phyloP scores from a whole-genome alignment of 2,888 invertebrate genomes.

The Synergus laeviventris region DNA sequence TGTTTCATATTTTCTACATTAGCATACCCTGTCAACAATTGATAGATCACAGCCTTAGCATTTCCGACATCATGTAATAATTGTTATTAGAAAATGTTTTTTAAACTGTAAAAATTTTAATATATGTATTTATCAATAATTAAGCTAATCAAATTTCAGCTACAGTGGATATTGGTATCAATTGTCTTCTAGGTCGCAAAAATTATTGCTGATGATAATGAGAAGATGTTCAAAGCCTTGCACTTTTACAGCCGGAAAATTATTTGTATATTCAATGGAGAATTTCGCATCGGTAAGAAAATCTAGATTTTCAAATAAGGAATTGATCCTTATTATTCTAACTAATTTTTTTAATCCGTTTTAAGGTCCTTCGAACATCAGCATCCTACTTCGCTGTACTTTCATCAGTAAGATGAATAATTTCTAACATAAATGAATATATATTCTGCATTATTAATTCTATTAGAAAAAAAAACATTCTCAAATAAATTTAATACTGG shows the following conservation, averaged over 20 bases:
- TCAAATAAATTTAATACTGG: too few relatives aligned
- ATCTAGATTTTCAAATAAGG: background rate
- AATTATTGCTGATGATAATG: background rate
- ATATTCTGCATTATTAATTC: too few relatives aligned
- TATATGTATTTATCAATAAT: too few relatives aligned
- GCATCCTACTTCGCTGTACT: conserved; percentile 1
- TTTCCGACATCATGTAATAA: background rate
- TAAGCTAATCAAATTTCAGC: background rate
- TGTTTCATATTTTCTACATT: background rate
- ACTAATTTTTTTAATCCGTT: background rate
- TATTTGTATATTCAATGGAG: background rate
- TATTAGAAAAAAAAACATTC: too few relatives aligned
- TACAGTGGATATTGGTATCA: background rate
- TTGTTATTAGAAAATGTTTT: too few relatives aligned
- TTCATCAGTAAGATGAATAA: background rate
- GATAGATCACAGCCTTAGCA: background rate
- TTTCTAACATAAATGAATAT: background rate
- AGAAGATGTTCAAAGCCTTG: background rate
- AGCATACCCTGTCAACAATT: background rate
- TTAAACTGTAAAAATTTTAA: too few relatives aligned
- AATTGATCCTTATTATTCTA: background rate
- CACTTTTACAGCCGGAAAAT: background rate
- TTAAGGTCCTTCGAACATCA: background rate
- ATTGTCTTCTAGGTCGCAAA: background rate
- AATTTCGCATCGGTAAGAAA: background rate